Conservation (phyloP, 2,113 vertebrate genomes). For the Laterallus jamaicensis region DNA sequence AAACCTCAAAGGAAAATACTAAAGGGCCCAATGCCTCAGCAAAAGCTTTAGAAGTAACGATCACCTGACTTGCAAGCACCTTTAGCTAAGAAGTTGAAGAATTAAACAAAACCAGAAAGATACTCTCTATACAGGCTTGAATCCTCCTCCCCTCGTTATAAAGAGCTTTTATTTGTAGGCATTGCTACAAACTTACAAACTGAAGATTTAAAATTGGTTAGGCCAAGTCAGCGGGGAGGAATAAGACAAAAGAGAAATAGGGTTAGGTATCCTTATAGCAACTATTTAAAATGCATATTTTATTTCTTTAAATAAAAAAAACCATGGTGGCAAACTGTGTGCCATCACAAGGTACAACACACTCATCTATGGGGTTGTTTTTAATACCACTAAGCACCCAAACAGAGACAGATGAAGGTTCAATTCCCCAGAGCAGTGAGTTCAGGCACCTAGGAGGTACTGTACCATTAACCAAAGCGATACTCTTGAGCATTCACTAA, state of each 20-base stretch:
- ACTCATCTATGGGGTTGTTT: neutral
- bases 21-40: neutral
- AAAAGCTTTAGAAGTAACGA: neutral
- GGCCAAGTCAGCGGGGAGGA: neutral
- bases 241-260: neutral
- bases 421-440: neutral
- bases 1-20: neutral
- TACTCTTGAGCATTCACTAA: neutral
- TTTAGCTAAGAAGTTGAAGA: neutral
- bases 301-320: neutral
- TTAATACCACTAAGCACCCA: neutral
- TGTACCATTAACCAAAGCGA: neutral
- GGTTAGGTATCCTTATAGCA: neutral
- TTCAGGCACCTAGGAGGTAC: neutral
- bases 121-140: neutral
- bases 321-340: neutral
- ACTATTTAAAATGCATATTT: neutral
- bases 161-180: neutral
- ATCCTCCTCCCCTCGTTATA: neutral
- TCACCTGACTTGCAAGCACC: neutral
- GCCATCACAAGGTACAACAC: neutral
- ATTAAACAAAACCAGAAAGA: neutral
- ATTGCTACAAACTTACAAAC: neutral
- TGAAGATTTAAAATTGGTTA: neutral
- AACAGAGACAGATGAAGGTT: neutral